Conservation (phyloP, 2,888 invertebrate genomes). For the Spodoptera littoralis region DNA sequence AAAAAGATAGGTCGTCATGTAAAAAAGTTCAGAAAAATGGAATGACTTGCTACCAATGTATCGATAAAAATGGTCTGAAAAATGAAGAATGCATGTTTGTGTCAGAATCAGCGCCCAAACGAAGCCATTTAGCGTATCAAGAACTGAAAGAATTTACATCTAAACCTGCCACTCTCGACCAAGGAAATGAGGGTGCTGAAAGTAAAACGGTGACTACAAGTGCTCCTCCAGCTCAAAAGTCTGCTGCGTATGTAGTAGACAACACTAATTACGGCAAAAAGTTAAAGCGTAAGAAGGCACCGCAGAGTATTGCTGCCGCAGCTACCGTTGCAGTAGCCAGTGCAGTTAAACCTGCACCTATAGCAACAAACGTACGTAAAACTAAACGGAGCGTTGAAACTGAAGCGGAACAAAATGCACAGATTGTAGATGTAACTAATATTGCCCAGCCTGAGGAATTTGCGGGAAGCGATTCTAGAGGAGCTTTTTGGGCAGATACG, state of each 20-base stretch:
- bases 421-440: conserved; percentile 76
- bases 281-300: conserved; percentile 80
- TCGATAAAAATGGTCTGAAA: conserved; percentile 91
- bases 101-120: conserved; percentile 91
- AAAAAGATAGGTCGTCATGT: conserved; percentile 92
- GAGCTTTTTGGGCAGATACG: conserved; percentile 91
- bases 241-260: conserved; percentile 81
- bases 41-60: conserved; percentile 93
- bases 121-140: conserved; percentile 91
- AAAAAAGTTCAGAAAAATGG: conserved; percentile 92
- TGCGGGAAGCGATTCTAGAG: conserved; percentile 87
- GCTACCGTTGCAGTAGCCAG: conserved; percentile 68
- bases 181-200: conserved; percentile 77
- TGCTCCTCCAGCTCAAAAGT: conserved; percentile 72
- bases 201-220: conserved; percentile 80
- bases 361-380: conserved; percentile 59
- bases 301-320: conserved; percentile 65
- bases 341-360: conserved; percentile 56
- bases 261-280: conserved; percentile 78
- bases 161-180: conserved; percentile 77
- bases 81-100: conserved; percentile 94
- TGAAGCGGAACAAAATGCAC: conserved; percentile 71
- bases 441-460: conserved; percentile 86
- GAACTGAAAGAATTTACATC: conserved; percentile 90
- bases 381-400: conserved; percentile 78